phyloP scores from a whole-genome alignment of 2,888 invertebrate species.

The Galerucella pusilla region DNA sequence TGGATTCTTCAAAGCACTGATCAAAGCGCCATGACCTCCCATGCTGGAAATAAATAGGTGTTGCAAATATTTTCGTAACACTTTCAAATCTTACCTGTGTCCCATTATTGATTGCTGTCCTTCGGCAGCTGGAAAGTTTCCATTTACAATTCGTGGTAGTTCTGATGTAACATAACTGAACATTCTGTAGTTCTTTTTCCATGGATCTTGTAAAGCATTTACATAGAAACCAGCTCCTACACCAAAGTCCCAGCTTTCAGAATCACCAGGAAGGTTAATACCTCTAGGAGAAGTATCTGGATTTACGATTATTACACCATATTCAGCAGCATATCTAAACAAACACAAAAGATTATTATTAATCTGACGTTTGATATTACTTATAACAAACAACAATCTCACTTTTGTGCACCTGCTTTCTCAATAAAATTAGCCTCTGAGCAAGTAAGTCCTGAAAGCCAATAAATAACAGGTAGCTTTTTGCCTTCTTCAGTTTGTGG shows the following conservation, averaged over 20 bases:
- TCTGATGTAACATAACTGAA: constrained; percentile 93
- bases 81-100: constrained; percentile 70
- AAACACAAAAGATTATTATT: not conserved
- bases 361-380: not conserved
- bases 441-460: constrained; percentile 92
- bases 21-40: constrained; percentile 97
- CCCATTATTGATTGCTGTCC: constrained; percentile 82
- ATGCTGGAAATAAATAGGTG: constrained; percentile 74
- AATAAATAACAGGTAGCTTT: constrained; percentile 86
- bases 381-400: constrained; percentile 27
- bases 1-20: constrained; percentile 91
- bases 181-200: constrained; percentile 95
- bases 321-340: constrained; percentile 80
- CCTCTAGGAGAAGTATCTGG: constrained; percentile 97
- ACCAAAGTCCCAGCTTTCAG: constrained; percentile 94
- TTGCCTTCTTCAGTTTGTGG: constrained; percentile 75
- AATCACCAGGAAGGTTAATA: constrained; percentile 89
- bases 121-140: constrained; percentile 76
- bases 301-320: constrained; percentile 87
- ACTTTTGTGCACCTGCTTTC: constrained; percentile 93
- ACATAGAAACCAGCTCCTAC: constrained; percentile 96
- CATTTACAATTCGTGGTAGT: constrained; percentile 78
- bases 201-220: constrained; percentile 90
- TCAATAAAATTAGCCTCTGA: constrained; percentile 95
- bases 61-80: not conserved